Evolutionary conservation across 2,797 vertebrate genomes (phyloP).

Genomic region (Moxostoma hubbsi): DNA sequence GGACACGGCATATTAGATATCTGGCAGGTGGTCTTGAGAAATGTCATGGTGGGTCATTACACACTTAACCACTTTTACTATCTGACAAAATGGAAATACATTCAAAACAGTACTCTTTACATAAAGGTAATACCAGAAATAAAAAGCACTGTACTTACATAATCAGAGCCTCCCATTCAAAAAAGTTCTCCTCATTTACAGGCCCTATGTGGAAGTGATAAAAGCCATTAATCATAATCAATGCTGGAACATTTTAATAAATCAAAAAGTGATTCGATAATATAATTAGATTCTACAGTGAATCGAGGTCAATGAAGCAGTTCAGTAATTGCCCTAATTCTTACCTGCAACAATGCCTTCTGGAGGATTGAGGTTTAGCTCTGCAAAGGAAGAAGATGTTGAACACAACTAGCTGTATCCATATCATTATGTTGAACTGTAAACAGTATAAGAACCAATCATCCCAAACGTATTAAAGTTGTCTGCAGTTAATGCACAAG

Average conservation of each 20-base stretch:
- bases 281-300: neutral
- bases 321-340: conserved; percentile 30
- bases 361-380: conserved; percentile 94
- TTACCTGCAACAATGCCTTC: conserved; percentile 98
- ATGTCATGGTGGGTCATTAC: neutral
- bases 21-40: neutral
- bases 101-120: too few species aligned
- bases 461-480: neutral
- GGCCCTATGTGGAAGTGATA: conserved; percentile 78
- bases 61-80: neutral
- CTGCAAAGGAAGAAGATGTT: conserved; percentile 68
- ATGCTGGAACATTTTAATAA: neutral
- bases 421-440: neutral
- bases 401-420: neutral
- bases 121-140: neutral
- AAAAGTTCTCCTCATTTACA: conserved; percentile 97
- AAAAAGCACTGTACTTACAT: conserved; percentile 83
- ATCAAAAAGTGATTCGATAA: neutral
- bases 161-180: conserved; percentile 97
- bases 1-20: neutral
- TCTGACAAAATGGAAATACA: neutral
- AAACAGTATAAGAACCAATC: neutral
- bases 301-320: neutral
- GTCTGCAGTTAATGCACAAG: neutral
- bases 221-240: neutral